phyloP scores from a whole-genome alignment of 2,113 vertebrate genomes.

The Mormoops blainvillei region DNA sequence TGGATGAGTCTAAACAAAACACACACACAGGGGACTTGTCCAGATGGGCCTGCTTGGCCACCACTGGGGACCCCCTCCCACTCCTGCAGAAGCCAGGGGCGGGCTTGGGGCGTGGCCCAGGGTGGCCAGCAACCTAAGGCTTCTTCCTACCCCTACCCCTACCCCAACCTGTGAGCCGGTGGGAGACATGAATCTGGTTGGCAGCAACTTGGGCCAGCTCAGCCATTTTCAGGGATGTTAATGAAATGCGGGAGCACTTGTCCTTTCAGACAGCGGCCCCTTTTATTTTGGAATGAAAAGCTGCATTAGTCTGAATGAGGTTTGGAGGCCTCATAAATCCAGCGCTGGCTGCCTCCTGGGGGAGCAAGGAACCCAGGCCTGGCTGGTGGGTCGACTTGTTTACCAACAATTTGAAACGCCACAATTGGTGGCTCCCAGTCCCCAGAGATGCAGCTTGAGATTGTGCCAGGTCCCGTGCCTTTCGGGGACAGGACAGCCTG shows the following conservation, averaged over 20 bases:
- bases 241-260: constrained; percentile 71
- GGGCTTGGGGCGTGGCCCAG: neutral
- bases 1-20: constrained; percentile 86
- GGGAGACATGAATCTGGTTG: constrained; percentile 60
- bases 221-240: constrained; percentile 60
- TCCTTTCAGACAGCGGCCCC: constrained; percentile 67
- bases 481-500: neutral
- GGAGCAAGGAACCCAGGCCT: constrained; percentile 37
- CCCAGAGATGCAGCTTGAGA: constrained; percentile 25
- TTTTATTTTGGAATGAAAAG: constrained; percentile 70
- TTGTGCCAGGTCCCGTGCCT: constrained; percentile 25
- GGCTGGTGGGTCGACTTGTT: constrained; percentile 45
- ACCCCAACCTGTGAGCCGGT: constrained; percentile 50
- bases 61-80: constrained; percentile 1
- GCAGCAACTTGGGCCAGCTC: constrained; percentile 56
- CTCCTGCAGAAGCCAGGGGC: neutral
- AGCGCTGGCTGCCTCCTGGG: constrained; percentile 54
- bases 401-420: neutral
- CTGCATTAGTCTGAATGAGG: constrained; percentile 65
- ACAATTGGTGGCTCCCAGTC: constrained; percentile 21
- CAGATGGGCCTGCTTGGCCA: constrained; percentile 75
- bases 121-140: neutral
- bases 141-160: neutral
- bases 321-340: constrained; percentile 67
- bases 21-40: constrained; percentile 85